Conservation (phyloP, 2,113 vertebrate genomes). For the Albula goreensis region DNA sequence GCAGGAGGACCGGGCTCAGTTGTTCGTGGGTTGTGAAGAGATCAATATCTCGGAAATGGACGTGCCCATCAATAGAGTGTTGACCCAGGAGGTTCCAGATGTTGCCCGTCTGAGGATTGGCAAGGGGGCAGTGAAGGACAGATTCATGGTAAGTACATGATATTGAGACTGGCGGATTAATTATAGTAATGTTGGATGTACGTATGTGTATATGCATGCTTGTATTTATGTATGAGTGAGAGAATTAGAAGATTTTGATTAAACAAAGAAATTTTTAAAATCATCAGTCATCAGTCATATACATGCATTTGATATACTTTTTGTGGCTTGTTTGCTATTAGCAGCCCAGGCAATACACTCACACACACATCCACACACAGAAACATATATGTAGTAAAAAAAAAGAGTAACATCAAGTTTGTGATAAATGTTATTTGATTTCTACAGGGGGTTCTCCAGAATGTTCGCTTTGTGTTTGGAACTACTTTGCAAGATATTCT, state of each 20-base stretch:
- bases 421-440: slow-evolving; percentile 37
- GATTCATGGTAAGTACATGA: slow-evolving; percentile 82
- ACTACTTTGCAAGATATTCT: slow-evolving; percentile 87
- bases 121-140: slow-evolving; percentile 85
- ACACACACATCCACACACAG: too few relatives aligned
- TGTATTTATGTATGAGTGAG: background rate
- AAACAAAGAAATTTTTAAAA: too few relatives aligned
- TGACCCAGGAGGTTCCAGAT: slow-evolving; percentile 79
- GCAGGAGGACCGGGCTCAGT: slow-evolving; percentile 88
- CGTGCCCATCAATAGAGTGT: slow-evolving; percentile 83
- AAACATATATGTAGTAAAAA: background rate
- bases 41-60: slow-evolving; percentile 86
- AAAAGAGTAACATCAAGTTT: background rate
- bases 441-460: slow-evolving; percentile 92
- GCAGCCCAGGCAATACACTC: background rate
- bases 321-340: background rate
- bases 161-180: background rate
- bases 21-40: slow-evolving; percentile 91
- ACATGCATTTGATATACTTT: background rate
- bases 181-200: background rate
- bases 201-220: background rate
- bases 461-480: slow-evolving; percentile 93
- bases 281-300: background rate
- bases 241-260: too few relatives aligned
- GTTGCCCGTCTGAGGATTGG: slow-evolving; percentile 81